Conservation (phyloP, 1,140 invertebrate species). For the Globodera ellingtonae region DNA sequence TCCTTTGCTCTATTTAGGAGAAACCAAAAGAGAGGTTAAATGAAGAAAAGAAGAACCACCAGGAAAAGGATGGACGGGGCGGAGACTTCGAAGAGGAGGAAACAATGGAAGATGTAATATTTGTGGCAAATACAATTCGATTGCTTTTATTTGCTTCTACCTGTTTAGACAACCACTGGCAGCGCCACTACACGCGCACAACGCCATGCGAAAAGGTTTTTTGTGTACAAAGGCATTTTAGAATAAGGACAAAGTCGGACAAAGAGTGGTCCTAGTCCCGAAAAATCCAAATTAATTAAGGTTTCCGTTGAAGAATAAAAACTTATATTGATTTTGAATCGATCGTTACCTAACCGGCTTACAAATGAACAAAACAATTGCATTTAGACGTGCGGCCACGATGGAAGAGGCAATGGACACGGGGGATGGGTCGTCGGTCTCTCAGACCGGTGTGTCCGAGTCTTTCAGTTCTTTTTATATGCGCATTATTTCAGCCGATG, state of each 20-base stretch:
- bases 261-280: too few relatives aligned
- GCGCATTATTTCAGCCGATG: neutral
- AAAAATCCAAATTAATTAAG: too few relatives aligned
- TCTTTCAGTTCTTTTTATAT: neutral
- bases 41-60: slow-evolving; percentile 29
- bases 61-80: slow-evolving; percentile 4
- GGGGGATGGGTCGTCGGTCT: neutral
- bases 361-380: neutral
- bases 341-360: too few relatives aligned
- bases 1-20: slow-evolving; percentile 35
- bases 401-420: slow-evolving; percentile 14
- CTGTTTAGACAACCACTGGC: slow-evolving; percentile 12
- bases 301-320: too few relatives aligned
- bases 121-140: neutral
- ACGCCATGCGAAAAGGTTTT: slow-evolving; percentile 29
- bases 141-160: neutral
- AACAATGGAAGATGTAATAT: slow-evolving; percentile 45
- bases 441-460: neutral
- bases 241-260: too few relatives aligned
- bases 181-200: slow-evolving; percentile 22
- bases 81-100: slow-evolving; percentile 44
- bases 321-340: slow-evolving; percentile 3
- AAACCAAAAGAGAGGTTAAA: slow-evolving; percentile 54
- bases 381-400: slow-evolving; percentile 25
- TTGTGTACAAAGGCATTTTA: neutral